Base-by-base conservation (phyloP, 2,797 vertebrate species). In the Scolopax bukidnonensis region DNA sequence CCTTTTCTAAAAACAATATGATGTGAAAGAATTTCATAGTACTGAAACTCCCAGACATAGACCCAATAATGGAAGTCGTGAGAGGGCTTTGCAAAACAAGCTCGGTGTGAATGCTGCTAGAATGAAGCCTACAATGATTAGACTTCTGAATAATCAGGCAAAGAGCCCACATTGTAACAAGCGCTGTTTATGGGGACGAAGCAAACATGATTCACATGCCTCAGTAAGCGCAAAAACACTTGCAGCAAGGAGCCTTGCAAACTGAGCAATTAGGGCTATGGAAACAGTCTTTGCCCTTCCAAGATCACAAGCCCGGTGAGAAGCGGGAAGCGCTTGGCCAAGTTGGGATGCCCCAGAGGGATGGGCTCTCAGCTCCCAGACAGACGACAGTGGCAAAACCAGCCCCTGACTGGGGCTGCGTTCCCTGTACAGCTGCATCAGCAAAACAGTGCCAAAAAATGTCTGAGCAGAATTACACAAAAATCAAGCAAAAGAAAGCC, bases 181-280 rank as follows among this genome's bases (percentile, higher is more conserved):
- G 91, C 76, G 15, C 86, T 95, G 92, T 88, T 94, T 93, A 86
- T 38, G 70, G 43, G 79, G 88, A 84, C 73, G 85, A 65, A 95
- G 91, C 77, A 92, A 95, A 96, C 79, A 71, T 94, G 96, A 91
- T 84, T 96, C 89, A 51, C 74, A 93, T 84, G 93, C 95, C 93
- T 97, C 91, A 87, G 64, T 92, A 95, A 97, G 93, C 82, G 61
- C 50, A 89, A 94, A 97, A 95, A 88, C 85, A 80, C 69, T 87
- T 83, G 86, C 95, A 94, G 93, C 71, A 79, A 90, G 92, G 84
- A 94, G 67, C 71, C 75, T 90, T 78, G 73, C 79, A 95, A 95
- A 95, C 82, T 0, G 33, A 97, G 90, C 93, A 89, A 84, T 95
- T 94, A 95, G 64, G 88, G 78, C 81, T 82, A 33, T 87, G 97